These are phyloP conservation scores for Crocodylus rhombifer DNA, from an alignment of 2,797 vertebrate genomes.

Conservation along the genomic window DNA sequence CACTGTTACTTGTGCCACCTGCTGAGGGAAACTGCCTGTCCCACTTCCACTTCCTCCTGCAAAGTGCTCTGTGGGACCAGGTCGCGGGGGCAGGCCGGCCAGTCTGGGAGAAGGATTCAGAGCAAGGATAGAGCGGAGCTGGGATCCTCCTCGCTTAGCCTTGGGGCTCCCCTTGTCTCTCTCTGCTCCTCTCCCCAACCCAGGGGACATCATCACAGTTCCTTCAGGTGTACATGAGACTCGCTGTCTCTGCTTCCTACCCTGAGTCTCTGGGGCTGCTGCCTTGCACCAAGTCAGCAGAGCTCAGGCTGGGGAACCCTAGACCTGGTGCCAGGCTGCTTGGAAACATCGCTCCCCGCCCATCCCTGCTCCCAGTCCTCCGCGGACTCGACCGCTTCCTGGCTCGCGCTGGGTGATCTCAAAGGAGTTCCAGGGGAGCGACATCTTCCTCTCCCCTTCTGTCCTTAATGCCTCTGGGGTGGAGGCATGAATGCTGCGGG, in stretches of 20 bases:
- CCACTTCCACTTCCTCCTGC: accelerated
- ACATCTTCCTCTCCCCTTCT: not conserved
- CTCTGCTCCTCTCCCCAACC: not conserved
- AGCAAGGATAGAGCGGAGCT: not conserved
- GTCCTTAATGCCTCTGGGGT: not conserved
- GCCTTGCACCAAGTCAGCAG: accelerated
- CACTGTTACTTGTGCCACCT: accelerated
- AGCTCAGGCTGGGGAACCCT: accelerated
- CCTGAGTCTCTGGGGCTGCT: not conserved
- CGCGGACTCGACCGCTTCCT: not conserved
- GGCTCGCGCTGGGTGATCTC: not conserved
- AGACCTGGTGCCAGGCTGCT: too few species aligned
- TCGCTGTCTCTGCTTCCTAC: accelerated
- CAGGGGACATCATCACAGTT: not conserved
- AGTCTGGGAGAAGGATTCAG: not conserved
- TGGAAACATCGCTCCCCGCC: too few species aligned
- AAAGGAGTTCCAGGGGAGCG: not conserved
- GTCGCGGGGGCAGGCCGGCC: not conserved
- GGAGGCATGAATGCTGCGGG: not conserved
- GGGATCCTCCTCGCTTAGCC: not conserved
- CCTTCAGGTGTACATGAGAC: accelerated
- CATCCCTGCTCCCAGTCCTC: not conserved
- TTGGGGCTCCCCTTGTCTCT: not conserved
- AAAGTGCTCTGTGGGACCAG: too few species aligned
- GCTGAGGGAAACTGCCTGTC: accelerated